Base-by-base conservation (phyloP, 2,113 vertebrate genomes). In the Blennius ocellaris region DNA sequence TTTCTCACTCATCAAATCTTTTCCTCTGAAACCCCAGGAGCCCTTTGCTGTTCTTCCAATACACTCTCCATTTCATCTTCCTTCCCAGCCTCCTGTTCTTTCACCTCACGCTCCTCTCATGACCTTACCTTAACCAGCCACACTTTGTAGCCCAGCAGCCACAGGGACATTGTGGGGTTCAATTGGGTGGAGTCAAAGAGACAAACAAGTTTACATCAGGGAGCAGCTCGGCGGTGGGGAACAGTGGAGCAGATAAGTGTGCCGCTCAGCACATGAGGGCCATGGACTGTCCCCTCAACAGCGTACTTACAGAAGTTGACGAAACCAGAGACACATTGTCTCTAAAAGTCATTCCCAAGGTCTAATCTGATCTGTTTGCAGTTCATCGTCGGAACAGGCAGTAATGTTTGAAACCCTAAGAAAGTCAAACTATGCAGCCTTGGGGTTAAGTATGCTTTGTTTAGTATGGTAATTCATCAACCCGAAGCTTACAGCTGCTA, bases 71-170 rank as follows among this genome's bases (percentile, higher is more conserved):
- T 66, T 80, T 73, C 52, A 80, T 80, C 77, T 54, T 50, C 8
- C 79, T 17, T 64, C 15, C 7, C 61, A n/a, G 56, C 21, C n/a
- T 75, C 64, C 57, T 51, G 11, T 37, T 62, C 50, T 8, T 51
- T 59, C 45, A 37, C 47, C 58, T 40, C 5, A n/a, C 41, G 45
- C 30, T 75, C 60, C 39, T 52, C 39, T 12, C 4, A 10, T 61
- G 77, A 62, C 72, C 69, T 69, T 14, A 7, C 30, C 77, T 69
- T 67, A 71, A 76, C 40, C 70, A 69, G 80, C 8, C n/a, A 14
- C 7, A 36, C 39, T 71, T 49, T 66, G 59, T 51, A 47, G 51
- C 55, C 30, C 45, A 17, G 36, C 47, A 55, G 63, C 37, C 58
- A 57, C 21, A 38, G 9, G 68, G 62, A 38, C 7, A 47, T 5